Conservation (phyloP, 1,140 invertebrate species). For the Aphelinus certus region DNA sequence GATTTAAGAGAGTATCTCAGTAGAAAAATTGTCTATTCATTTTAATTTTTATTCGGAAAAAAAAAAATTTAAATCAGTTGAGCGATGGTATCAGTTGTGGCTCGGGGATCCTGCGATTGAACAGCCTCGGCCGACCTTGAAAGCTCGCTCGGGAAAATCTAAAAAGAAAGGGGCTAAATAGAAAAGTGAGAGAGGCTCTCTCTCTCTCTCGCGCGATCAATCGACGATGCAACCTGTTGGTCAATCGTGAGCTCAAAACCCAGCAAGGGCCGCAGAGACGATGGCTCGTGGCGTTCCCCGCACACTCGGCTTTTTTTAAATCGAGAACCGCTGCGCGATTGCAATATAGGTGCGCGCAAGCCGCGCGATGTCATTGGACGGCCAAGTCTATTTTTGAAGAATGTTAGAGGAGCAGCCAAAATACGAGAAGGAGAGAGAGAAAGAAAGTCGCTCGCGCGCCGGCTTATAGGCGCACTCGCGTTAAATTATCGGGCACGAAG, state of each 20-base stretch:
- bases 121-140: no score
- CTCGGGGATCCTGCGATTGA: no score
- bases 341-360: background rate
- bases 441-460: no score
- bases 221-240: constrained; percentile 19
- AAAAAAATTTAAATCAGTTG: background rate
- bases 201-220: background rate
- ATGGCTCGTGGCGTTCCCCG: background rate
- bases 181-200: background rate
- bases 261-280: background rate
- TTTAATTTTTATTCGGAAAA: background rate
- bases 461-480: no score
- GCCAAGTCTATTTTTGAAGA: constrained; percentile 58
- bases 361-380: constrained; percentile 45
- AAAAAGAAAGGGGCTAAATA: no score
- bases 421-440: constrained; percentile 1
- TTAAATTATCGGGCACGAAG: no score
- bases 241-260: constrained; percentile 6
- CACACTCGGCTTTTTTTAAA: background rate
- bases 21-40: no score
- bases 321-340: background rate
- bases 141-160: no score
- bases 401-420: constrained; percentile 51
- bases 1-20: no score
- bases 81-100: no score